Percentiles rank a stretch among this genome's conserved stretches.
These are phyloP conservation scores for Myzus persicae DNA, from an alignment of 1,140 invertebrate genomes.

Conservation along the genomic window DNA sequence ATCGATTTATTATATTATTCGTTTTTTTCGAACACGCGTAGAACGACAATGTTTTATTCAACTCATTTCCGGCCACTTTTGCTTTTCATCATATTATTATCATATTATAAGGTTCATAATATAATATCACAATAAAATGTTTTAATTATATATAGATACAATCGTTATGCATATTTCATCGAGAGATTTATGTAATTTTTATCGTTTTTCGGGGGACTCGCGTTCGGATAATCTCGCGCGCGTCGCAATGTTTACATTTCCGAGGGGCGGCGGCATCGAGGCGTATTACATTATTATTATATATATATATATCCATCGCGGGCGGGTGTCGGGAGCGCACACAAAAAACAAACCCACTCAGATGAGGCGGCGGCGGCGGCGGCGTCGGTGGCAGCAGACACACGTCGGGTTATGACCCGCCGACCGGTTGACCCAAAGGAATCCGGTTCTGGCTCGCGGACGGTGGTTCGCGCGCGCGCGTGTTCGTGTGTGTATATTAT, in stretches of 20 bases:
- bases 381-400: neutral
- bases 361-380: slow-evolving; percentile 5
- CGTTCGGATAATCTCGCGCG: neutral
- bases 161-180: too few relatives aligned
- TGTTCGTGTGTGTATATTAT: neutral
- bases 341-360: neutral
- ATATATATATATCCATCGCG: neutral
- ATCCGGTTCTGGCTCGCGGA: slow-evolving; percentile 34
- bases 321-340: neutral
- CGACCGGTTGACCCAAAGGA: slow-evolving; percentile 57
- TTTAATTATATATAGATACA: too few relatives aligned
- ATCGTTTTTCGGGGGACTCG: neutral
- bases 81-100: too few relatives aligned
- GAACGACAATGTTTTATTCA: too few relatives aligned
- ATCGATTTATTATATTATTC: too few relatives aligned
- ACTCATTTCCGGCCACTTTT: too few relatives aligned
- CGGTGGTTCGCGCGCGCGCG: neutral
- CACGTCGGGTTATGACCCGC: slow-evolving; percentile 54
- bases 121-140: too few relatives aligned
- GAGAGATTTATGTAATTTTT: too few relatives aligned
- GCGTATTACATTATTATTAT: neutral
- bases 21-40: too few relatives aligned
- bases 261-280: neutral
- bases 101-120: too few relatives aligned
- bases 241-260: neutral